Base-by-base conservation (phyloP, 2,888 invertebrate genomes). In the Pinctada fucata region DNA sequence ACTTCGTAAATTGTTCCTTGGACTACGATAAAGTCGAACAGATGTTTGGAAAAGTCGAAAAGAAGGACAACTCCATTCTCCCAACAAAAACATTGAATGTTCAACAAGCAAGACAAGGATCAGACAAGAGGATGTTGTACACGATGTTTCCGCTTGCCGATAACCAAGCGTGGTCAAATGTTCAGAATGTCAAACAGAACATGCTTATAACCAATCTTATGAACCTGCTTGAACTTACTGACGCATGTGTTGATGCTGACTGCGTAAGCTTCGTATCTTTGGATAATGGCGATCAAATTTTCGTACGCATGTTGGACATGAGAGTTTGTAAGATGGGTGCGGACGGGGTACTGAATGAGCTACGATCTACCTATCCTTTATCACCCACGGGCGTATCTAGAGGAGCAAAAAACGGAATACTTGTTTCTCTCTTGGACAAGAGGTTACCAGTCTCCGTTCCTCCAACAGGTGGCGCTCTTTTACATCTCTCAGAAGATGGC, bases 211-310 rank as follows among this genome's bases (percentile, higher is more conserved):
- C 58, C 6, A 58, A 58, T 58, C 13, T 58, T 6, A 58, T 58
- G 58, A 58, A 58, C 13, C 8, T 58, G 13, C 58, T 58, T 13
- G 58, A 58, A 13, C 58, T 58, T 6, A 58, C 58, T 58, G 13
- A 13, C 58, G 6, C 58, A 58, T 58, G 58, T 13, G 58, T 58
- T 6, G 58, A 58, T 58, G 58, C 58, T 58, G 58, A 58, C 13
- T 58, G 58, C 13, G 13, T 58, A 58, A 58, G 58, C 58, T 58
- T 58, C 13, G 58, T 58, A 10, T 6, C 58, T 13, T 10, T 58
- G 58, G 58, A 58, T 10, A 58, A 58, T 58, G 58, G 58, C 13
- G 58, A 58, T 58, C 58, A 58, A 58, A 58, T 58, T 58, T 58
- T 58, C 58, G 13, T 13, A 58, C 58, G 58, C 13, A 6, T 58